These are phyloP conservation scores for Illadopsis cleaveri DNA, from an alignment of 2,113 vertebrate genomes.

Conservation along the genomic window DNA sequence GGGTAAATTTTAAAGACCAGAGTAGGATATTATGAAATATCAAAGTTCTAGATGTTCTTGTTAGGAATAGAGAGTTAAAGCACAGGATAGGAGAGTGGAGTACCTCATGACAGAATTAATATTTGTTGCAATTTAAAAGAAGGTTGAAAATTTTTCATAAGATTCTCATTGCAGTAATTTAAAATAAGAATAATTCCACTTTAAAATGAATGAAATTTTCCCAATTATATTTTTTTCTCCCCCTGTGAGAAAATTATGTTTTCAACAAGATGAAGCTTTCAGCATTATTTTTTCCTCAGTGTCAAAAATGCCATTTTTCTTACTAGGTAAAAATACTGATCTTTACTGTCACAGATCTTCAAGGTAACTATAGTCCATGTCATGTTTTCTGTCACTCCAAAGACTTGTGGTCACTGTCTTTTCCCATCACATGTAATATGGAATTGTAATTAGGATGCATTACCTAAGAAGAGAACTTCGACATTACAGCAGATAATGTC, in stretches of 20 bases:
- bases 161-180: neutral
- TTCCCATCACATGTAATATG: neutral
- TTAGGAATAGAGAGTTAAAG: neutral
- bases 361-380: neutral
- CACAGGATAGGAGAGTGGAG: neutral
- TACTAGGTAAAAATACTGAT: neutral
- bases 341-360: neutral
- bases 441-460: neutral
- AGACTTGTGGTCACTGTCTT: neutral
- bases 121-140: neutral
- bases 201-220: neutral
- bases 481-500: neutral
- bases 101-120: neutral
- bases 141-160: rapidly evolving
- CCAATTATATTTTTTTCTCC: neutral
- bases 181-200: neutral
- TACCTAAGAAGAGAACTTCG: neutral
- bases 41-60: neutral
- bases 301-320: neutral
- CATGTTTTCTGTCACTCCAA: neutral
- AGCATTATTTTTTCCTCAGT: neutral
- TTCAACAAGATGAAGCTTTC: neutral
- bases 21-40: neutral
- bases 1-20: neutral
- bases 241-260: neutral